phyloP scores from a whole-genome alignment of 1,140 invertebrate genomes.

The Sycophila sp. region DNA sequence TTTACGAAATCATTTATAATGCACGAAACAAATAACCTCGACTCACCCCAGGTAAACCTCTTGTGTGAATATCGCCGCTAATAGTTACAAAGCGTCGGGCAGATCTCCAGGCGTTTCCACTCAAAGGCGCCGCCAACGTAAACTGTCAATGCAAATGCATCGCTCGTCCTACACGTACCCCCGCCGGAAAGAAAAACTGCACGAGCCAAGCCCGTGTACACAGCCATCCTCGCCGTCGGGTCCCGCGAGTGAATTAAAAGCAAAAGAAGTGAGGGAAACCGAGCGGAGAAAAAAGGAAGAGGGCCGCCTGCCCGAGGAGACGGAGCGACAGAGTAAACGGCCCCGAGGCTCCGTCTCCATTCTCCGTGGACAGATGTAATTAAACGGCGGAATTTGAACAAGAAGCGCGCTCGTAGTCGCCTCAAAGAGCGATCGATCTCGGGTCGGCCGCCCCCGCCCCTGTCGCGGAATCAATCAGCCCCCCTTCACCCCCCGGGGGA shows the following conservation, averaged over 20 bases:
- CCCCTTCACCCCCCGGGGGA: not conserved
- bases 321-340: not conserved
- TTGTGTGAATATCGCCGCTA: too few relatives aligned
- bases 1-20: too few relatives aligned
- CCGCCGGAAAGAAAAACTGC: too few relatives aligned
- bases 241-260: too few relatives aligned
- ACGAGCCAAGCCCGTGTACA: too few relatives aligned
- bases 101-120: too few relatives aligned
- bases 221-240: too few relatives aligned
- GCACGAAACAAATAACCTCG: too few relatives aligned
- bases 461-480: not conserved
- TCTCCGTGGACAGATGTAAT: conserved; percentile 48
- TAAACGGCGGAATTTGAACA: conserved; percentile 44
- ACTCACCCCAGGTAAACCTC: too few relatives aligned
- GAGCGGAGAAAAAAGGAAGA: not conserved
- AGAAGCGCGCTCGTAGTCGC: conserved; percentile 10
- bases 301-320: not conserved
- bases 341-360: conserved; percentile 36
- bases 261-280: not conserved
- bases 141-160: conserved; percentile 12
- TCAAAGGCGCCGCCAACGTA: too few relatives aligned
- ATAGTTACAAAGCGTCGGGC: too few relatives aligned
- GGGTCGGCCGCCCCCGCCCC: not conserved
- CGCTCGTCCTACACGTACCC: too few relatives aligned
- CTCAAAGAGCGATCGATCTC: conserved; percentile 3